Evolutionary conservation across 35 echinoderm and acorn worm species (phyloP), one percentile per base, ranked within the genome.

Genomic region (Apostichopus japonicus): DNA sequence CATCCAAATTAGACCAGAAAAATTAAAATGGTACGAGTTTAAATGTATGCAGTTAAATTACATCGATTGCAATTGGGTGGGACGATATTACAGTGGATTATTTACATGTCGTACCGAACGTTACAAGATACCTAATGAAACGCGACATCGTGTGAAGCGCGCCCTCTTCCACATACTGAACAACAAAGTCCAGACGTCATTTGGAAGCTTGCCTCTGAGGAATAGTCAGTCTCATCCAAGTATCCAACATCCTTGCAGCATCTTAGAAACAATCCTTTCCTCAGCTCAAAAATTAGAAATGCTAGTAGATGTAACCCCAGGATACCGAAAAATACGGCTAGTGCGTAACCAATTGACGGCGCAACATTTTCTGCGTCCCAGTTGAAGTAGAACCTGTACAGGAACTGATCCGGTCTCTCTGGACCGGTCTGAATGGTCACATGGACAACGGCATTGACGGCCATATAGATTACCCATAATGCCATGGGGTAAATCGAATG

Each of bases 131-230:
- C 57, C 13, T 10, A 61, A 13, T 8, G 13, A 65, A 88, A 88
- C 4, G 72, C 86, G 6, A 91, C 22, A 51, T 91, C 89, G 59
- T 78, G 76, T 23, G 89, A 91, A 59, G 19, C 89, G 24, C 72
- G 70, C 54, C 89, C 89, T 56, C 89, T 91, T 17, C 89, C 89
- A 91, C 89, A 91, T 8, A 79, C 90, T 24, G 90, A 91, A 61
- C 90, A 77, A 55, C 90, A 91, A 53, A 91, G 54, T 0, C 90
- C 90, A 79, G 71, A 58, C 15, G 71, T 23, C 72, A 79, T 78
- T 11, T 73, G 13, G 24, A 25, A 44, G 75, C 27, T 75, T 24
- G 87, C 63, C 13, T 91, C 76, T 3, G 25, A 19, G 3, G 77
- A 55, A 61, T 53, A 54, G 22, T 91, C 90, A 9, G 61, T 65